Base-by-base conservation (phyloP, 2,113 vertebrate genomes). In the Balaeniceps rex region DNA sequence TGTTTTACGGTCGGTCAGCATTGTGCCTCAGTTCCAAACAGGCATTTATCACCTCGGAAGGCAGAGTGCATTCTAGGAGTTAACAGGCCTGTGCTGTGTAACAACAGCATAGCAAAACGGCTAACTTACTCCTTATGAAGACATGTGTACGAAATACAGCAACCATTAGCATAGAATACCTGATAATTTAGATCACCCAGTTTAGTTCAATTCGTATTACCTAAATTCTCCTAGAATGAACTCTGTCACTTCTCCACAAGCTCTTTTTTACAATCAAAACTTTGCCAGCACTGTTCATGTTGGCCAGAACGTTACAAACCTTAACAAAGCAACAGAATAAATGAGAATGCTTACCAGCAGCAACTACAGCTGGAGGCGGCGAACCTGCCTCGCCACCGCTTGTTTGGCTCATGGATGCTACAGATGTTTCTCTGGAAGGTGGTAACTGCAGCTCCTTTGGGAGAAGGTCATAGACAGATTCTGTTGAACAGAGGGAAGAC, bases 381-480 rank as follows among this genome's bases (percentile, higher is more conserved):
- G 99, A 99, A 77, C 99, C 99, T 57, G 99, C 99, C 98, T 99
- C 99, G 88, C 99, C 99, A 83, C 99, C 99, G 8, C 99, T 99
- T 95, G 99, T 99, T 98, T 99, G 99, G 98, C 99, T 99, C 99
- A 99, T 99, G 98, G 98, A 98, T 98, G 98, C 98, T 97, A 98
- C 98, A 93, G 97, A 98, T 97, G 98, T 98, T 96, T 99, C 99
- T 97, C 97, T 98, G 96, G 98, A 98, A 97, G 98, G 98, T 95
- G 99, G 98, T 97, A 99, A 98, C 98, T 99, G 99, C 98, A 99
- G 98, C 98, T 99, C 99, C 98, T 98, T 99, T 94, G 99, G 99
- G 98, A 99, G 99, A 98, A 99, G 99, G 98, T 99, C 99, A 99
- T 99, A 99, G 98, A 99, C 99, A 91, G 99, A 99, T 97, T 99